phyloP scores from a whole-genome alignment of 2,113 vertebrate species.

The Pterocles orientalis region DNA sequence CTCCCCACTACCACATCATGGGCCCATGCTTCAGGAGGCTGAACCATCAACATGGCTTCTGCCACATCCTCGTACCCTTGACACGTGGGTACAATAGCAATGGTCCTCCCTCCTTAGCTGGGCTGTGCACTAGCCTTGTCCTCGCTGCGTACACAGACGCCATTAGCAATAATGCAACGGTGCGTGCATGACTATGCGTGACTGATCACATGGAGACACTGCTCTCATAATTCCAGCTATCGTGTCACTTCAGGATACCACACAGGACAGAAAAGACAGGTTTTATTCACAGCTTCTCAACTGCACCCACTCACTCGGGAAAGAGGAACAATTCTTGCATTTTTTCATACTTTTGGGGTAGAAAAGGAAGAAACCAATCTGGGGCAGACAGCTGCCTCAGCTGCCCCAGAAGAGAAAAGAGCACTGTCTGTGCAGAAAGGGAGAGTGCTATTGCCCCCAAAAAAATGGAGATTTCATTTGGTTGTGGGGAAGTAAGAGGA shows the following conservation, averaged over 20 bases:
- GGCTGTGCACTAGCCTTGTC: background rate
- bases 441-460: background rate
- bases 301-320: background rate
- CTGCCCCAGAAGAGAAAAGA: background rate
- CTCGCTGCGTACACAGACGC: background rate
- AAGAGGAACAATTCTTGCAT: background rate
- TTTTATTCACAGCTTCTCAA: background rate
- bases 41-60: background rate
- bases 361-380: background rate
- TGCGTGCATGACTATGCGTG: fast-evolving
- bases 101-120: too few species aligned
- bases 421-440: background rate
- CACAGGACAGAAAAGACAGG: background rate
- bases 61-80: background rate
- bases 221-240: background rate
- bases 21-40: background rate
- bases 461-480: background rate
- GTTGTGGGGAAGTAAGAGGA: background rate
- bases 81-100: background rate
- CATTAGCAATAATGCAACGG: background rate
- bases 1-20: background rate
- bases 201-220: background rate
- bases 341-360: background rate
- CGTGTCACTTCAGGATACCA: background rate
- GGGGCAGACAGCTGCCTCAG: background rate